A percentile compares a stretch with the other conserved stretches of the same genome.
Evolutionary conservation across 2,113 vertebrate species (phyloP).

Genomic region (Pyrgilauda ruficollis): DNA sequence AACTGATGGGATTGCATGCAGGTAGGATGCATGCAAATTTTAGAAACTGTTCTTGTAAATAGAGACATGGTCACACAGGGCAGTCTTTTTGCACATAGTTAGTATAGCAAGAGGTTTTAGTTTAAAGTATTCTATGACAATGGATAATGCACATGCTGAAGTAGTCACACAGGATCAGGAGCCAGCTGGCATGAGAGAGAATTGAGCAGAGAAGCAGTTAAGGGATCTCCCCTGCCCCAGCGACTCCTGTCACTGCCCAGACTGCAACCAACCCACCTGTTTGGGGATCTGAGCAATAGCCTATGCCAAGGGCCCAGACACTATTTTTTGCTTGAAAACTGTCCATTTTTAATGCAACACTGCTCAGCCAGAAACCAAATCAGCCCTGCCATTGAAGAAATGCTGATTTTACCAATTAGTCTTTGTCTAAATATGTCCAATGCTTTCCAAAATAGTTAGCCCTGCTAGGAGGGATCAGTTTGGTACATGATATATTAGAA

Average conservation of each 20-base stretch:
- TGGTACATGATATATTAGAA: neutral
- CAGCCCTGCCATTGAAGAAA: neutral
- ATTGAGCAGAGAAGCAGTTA: neutral
- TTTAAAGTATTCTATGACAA: neutral
- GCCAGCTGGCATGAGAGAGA: neutral
- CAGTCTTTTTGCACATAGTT: neutral
- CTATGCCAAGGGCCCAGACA: neutral
- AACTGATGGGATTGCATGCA: neutral
- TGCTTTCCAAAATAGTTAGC: neutral
- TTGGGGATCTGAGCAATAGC: neutral
- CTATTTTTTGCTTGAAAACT: neutral
- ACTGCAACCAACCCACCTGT: accelerated
- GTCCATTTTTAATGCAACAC: neutral
- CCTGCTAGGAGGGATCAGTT: neutral
- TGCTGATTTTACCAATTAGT: neutral
- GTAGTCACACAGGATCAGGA: neutral
- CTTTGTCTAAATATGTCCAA: neutral
- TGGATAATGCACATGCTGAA: neutral
- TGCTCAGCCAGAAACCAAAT: neutral
- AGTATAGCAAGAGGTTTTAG: neutral
- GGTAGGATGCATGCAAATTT: neutral
- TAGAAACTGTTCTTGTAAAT: neutral
- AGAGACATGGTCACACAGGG: neutral
- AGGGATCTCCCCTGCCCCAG: neutral
- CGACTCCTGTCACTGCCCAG: accelerated